These are phyloP conservation scores for Cardiocondyla obscurior DNA, from an alignment of 1,140 invertebrate species.

Conservation along the genomic window DNA sequence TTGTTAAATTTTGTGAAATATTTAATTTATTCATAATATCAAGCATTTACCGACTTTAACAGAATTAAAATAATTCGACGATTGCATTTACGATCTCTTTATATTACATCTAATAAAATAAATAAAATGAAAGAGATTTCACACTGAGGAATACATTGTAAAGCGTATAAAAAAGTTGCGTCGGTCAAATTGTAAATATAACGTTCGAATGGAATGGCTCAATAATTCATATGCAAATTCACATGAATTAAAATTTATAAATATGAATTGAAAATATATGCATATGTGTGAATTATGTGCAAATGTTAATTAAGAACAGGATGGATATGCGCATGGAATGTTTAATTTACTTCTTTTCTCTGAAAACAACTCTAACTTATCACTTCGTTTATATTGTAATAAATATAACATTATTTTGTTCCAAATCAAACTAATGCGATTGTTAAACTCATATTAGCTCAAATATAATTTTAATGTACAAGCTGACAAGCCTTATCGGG, in stretches of 20 bases:
- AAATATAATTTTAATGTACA: background rate
- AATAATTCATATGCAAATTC: constrained; percentile 3
- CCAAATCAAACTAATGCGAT: constrained; percentile 21
- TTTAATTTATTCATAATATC: constrained; percentile 57
- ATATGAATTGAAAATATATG: no score
- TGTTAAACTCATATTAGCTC: background rate
- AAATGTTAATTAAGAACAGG: constrained; percentile 22
- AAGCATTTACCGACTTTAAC: constrained; percentile 58
- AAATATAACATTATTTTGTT: background rate
- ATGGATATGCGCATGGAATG: constrained; percentile 55
- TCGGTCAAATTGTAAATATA: constrained; percentile 40
- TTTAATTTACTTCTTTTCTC: constrained; percentile 36
- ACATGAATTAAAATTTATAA: no score
- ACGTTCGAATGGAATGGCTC: constrained; percentile 57
- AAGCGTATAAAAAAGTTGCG: constrained; percentile 29
- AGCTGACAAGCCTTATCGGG: constrained; percentile 18
- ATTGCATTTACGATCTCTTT: constrained; percentile 44
- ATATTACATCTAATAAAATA: constrained; percentile 36
- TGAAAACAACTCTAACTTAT: constrained; percentile 18
- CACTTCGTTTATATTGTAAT: constrained; percentile 8
- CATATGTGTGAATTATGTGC: background rate
- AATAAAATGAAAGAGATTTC: constrained; percentile 26
- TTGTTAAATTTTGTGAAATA: constrained; percentile 61
- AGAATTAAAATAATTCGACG: constrained; percentile 58
- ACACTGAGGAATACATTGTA: constrained; percentile 6